A percentile compares a stretch with the other conserved stretches of the same genome.
Evolutionary conservation across 2,888 invertebrate genomes (phyloP).

Genomic region (Synergus laeviventris): DNA sequence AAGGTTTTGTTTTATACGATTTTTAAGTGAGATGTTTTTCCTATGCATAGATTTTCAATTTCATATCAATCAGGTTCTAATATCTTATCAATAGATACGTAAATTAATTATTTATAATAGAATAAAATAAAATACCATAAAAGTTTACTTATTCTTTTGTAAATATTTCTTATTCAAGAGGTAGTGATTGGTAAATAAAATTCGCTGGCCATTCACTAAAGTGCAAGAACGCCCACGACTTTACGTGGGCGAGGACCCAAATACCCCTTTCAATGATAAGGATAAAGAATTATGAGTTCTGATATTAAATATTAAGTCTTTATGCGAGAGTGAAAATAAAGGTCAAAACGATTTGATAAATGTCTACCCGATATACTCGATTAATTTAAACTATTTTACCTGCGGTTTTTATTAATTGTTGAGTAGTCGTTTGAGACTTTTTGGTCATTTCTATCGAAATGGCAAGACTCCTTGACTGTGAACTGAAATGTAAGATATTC

Average conservation of each 20-base stretch:
- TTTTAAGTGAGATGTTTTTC: background rate
- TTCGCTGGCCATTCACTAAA: conserved; percentile 18
- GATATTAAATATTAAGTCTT: background rate
- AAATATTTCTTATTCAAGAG: background rate
- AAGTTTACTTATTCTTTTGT: no score
- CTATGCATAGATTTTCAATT: background rate
- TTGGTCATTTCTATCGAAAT: background rate
- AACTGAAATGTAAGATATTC: background rate
- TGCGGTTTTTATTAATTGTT: no score
- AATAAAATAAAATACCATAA: background rate
- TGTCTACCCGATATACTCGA: no score
- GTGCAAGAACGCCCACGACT: conserved; percentile 20
- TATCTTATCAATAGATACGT: no score
- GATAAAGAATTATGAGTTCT: conserved; percentile 13
- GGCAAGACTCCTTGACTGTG: background rate
- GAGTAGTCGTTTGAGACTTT: no score
- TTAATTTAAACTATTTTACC: no score
- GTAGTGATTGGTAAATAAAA: background rate
- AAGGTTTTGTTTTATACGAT: background rate
- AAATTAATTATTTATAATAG: background rate
- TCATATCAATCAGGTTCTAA: background rate
- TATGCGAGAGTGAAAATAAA: background rate
- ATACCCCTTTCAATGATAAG: conserved; percentile 26
- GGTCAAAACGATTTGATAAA: background rate
- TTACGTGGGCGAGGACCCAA: conserved; percentile 29